These are phyloP conservation scores for Cherax destructor DNA, from an alignment of 1,140 invertebrate genomes.

Conservation along the genomic window DNA sequence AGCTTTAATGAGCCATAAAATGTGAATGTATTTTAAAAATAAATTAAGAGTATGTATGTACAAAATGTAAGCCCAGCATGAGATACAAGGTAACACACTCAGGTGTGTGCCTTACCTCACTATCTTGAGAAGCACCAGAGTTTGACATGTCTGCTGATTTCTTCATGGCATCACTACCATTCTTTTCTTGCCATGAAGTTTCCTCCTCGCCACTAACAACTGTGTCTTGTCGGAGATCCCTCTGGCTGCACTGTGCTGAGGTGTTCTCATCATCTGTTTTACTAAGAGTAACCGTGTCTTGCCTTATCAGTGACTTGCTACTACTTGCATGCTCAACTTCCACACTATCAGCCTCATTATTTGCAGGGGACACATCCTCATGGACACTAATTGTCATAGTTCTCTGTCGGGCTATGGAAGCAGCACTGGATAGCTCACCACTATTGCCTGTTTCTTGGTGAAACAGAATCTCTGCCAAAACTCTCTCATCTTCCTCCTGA, in stretches of 20 bases:
- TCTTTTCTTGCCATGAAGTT: background rate
- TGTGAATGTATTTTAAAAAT: too few relatives aligned
- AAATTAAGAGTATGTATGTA: too few relatives aligned
- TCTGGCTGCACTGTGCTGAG: background rate
- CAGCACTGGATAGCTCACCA: conserved; percentile 15
- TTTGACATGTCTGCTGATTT: background rate
- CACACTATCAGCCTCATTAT: background rate
- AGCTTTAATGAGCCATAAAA: background rate
- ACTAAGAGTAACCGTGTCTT: conserved; percentile 41
- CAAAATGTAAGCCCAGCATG: too few relatives aligned
- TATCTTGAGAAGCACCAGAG: background rate
- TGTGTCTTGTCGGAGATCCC: background rate
- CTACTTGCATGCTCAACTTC: background rate
- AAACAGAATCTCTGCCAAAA: conserved; percentile 56
- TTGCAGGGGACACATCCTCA: conserved; percentile 23
- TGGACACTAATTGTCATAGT: conserved; percentile 26
- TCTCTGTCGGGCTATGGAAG: conserved; percentile 32
- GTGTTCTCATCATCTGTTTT: conserved; percentile 16
- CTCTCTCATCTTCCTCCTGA: conserved; percentile 59
- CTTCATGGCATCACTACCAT: background rate
- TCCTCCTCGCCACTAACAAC: background rate
- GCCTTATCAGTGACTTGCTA: conserved; percentile 24
- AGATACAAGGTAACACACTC: background rate
- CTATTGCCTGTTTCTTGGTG: conserved; percentile 49
- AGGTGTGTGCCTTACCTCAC: background rate